Percentiles rank a stretch among this genome's conserved stretches.
These are phyloP conservation scores for Tiliacea aurago DNA, from an alignment of 2,888 invertebrate genomes.

Conservation along the genomic window DNA sequence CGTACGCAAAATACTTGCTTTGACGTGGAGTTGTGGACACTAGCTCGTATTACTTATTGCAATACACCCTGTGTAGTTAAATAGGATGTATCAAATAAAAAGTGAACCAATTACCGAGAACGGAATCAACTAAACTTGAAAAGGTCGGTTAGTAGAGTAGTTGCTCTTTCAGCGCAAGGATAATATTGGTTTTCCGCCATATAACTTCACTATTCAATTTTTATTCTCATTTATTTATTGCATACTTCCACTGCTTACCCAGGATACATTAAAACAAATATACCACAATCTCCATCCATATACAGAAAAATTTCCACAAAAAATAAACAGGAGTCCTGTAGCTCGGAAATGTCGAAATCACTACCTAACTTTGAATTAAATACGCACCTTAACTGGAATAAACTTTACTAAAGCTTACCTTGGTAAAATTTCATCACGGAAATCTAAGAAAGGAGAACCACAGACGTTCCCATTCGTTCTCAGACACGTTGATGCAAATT, in stretches of 20 bases:
- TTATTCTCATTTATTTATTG: not conserved
- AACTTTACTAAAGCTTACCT: slow-evolving; percentile 41
- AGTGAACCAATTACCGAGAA: not conserved
- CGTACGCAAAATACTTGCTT: too few relatives aligned
- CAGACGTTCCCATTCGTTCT: slow-evolving; percentile 55
- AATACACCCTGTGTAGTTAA: not conserved
- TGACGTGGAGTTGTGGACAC: too few relatives aligned
- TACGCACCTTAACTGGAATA: slow-evolving; percentile 23
- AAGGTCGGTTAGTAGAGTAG: not conserved
- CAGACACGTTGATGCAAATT: slow-evolving; percentile 64
- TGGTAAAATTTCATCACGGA: slow-evolving; percentile 54
- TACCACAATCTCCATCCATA: not conserved
- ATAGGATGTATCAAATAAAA: not conserved
- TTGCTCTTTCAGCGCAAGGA: not conserved
- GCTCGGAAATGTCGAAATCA: slow-evolving; percentile 19
- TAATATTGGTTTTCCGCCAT: not conserved
- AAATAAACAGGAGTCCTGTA: not conserved
- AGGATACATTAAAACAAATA: not conserved
- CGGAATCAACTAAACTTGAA: not conserved
- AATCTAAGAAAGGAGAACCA: slow-evolving; percentile 57
- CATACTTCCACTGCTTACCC: not conserved
- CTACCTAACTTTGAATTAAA: slow-evolving; percentile 40
- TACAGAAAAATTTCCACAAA: not conserved
- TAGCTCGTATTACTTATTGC: too few relatives aligned
- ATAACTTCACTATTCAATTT: not conserved